Evolutionary conservation across 2,797 vertebrate genomes (phyloP).

Genomic region (Sternarchorhynchus goeldii): DNA sequence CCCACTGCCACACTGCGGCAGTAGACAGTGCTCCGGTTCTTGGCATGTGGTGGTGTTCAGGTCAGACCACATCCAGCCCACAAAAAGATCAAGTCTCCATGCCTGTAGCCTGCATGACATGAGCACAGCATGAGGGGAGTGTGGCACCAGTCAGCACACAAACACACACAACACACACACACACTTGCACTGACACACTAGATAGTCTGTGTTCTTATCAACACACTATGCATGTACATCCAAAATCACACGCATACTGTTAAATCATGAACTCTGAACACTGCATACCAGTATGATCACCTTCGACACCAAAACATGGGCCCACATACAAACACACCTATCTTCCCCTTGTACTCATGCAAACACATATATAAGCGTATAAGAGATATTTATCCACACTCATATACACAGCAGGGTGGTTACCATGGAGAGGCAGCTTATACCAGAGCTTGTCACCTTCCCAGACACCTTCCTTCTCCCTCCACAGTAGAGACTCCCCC

Average conservation of each 20-base stretch:
- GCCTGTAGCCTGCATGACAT: conserved; percentile 73
- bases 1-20: too few relatives aligned
- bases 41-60: not conserved
- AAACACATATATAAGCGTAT: conserved; percentile 19
- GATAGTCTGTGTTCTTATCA: not conserved
- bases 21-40: too few relatives aligned
- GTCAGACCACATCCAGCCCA: conserved; percentile 67
- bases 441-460: conserved; percentile 75
- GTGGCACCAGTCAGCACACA: conserved; percentile 24
- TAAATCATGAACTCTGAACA: too few relatives aligned
- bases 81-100: conserved; percentile 63
- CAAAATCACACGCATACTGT: not conserved
- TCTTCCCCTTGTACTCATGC: not conserved
- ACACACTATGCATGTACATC: conserved; percentile 3
- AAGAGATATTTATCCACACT: conserved; percentile 50
- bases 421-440: conserved; percentile 71
- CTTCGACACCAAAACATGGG: not conserved
- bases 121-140: conserved; percentile 71
- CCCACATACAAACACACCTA: not conserved
- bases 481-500: conserved; percentile 15
- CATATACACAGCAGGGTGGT: conserved; percentile 40
- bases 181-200: not conserved
- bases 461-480: conserved; percentile 16
- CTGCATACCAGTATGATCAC: too few relatives aligned
- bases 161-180: conserved; percentile 14